Base-by-base conservation (phyloP, 2,113 vertebrate genomes). In the Edolisoma coerulescens region DNA sequence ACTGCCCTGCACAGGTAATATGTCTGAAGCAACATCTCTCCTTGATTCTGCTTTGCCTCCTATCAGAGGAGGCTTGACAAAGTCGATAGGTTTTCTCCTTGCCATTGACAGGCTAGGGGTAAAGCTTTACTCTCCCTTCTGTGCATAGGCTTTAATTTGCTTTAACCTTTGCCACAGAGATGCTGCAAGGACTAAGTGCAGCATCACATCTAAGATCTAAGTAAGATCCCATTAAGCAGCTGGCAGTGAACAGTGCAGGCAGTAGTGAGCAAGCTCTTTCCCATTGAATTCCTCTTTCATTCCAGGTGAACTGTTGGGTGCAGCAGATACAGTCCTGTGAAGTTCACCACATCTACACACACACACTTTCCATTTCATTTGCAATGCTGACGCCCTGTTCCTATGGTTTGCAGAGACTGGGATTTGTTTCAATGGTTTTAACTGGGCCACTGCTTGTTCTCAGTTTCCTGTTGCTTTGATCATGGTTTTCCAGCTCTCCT, bases 381-480 rank as follows among this genome's bases (percentile, higher is more conserved):
- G 59, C 57, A 87, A 19, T 0, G 0, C 65, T 84, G 49, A 84
- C 1, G 1, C 32, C 9, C 14, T 42, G 6, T 50, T 96, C 37
- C 77, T 91, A 53, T 41, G 30, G 16, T 59, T 76, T 93, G 54
- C 57, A 80, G 67, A 80, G 42, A 4, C n/a, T 74, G 50, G 22
- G 68, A 90, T 90, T 94, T 93, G 35, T 94, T 93, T 94, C 79
- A 83, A 23, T 59, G 30, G 11, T 83, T 88, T 94, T 77, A 80
- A 80, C 68, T 77, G 59, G 56, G 35, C 49, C 37, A 16, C 63
- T 81, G 44, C 87, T 94, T 96, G 87, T 92, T 95, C 53, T 76
- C 42, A 26, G 73, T 93, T 96, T 94, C 94, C 65, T 70, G 49
- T 89, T 76, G 35, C 87, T 94, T 83, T 90, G 90, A 95, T 93